phyloP scores from a whole-genome alignment of 2,888 invertebrate genomes.

The Agonum fuliginosum region DNA sequence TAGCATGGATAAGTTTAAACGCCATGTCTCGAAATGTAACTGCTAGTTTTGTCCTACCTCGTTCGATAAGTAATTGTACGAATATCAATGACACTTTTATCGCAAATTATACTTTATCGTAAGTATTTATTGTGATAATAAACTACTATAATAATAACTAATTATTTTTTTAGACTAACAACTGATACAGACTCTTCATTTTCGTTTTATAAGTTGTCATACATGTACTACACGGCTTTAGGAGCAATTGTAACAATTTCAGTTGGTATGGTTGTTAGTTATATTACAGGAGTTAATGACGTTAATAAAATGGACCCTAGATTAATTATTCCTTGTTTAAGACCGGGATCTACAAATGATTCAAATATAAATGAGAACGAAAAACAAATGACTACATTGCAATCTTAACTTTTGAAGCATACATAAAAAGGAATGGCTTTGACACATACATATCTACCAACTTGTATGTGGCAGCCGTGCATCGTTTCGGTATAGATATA shows the following conservation, averaged over 20 bases:
- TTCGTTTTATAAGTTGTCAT: not conserved
- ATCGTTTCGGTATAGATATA: too few relatives aligned
- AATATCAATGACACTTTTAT: not conserved
- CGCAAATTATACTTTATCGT: not conserved
- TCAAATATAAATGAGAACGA: not conserved
- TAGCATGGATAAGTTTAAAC: not conserved
- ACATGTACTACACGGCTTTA: not conserved
- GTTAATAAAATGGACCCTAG: not conserved
- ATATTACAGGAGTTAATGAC: constrained; percentile 1
- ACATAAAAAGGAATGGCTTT: too few relatives aligned
- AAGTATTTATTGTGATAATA: not conserved
- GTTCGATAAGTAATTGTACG: not conserved
- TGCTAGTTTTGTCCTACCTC: not conserved
- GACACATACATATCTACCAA: too few relatives aligned
- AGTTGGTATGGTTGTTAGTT: not conserved
- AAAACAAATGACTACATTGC: not conserved
- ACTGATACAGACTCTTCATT: not conserved
- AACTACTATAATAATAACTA: too few relatives aligned
- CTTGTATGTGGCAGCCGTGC: too few relatives aligned
- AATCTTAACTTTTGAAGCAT: too few relatives aligned
- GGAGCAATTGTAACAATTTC: not conserved
- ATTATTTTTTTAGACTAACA: not conserved
- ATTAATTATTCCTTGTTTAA: not conserved
- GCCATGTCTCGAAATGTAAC: not conserved
- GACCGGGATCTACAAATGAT: too few relatives aligned